phyloP scores from a whole-genome alignment of 2,113 vertebrate genomes.

The Malurus melanocephalus region DNA sequence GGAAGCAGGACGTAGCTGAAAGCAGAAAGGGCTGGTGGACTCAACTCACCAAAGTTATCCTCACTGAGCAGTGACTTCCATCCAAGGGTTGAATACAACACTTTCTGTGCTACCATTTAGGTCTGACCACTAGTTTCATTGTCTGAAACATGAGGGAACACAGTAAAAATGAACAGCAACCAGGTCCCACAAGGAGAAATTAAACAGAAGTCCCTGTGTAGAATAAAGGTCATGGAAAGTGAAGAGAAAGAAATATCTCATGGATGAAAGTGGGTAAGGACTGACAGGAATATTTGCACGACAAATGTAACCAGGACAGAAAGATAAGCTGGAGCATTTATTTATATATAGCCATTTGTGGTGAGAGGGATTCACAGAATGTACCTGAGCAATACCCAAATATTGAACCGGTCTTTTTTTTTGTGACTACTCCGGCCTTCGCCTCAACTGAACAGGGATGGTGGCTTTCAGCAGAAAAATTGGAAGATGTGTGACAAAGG shows the following conservation, averaged over 20 bases:
- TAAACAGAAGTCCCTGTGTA: background rate
- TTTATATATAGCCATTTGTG: too few relatives aligned
- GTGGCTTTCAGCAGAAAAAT: background rate
- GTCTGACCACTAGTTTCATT: background rate
- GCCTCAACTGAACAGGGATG: background rate
- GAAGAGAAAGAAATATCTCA: background rate
- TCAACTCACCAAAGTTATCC: accelerated
- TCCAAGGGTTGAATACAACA: background rate
- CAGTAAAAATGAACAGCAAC: background rate
- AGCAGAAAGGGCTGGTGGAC: background rate
- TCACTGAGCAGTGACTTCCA: background rate
- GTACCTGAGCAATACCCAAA: background rate
- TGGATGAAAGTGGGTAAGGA: background rate
- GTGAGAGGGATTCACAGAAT: too few relatives aligned
- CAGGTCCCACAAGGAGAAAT: background rate
- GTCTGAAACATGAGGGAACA: background rate
- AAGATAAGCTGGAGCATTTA: background rate
- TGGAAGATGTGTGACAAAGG: too few relatives aligned
- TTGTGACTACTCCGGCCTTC: background rate
- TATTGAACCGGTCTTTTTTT: background rate
- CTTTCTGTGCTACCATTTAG: background rate
- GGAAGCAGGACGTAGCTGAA: background rate
- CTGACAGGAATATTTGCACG: background rate
- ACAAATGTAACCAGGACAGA: background rate
- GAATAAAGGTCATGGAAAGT: background rate